Percentiles rank a stretch among this genome's conserved stretches.
Evolutionary conservation across 2,113 vertebrate genomes (phyloP).

Genomic region (Struthidea cinerea): DNA sequence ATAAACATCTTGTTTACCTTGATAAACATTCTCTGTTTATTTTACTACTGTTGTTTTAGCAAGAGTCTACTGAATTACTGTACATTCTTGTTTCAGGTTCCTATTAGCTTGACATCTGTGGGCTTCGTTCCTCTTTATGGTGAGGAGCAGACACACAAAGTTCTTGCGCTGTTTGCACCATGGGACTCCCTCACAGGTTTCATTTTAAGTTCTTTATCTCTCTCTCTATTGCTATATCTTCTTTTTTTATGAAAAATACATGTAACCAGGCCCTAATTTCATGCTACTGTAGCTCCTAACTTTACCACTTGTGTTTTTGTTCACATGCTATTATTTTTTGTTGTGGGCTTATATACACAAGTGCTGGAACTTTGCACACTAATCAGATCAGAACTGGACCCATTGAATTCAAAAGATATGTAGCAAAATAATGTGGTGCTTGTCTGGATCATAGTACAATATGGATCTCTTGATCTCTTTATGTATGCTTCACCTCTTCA

Average conservation of each 20-base stretch:
- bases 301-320: neutral
- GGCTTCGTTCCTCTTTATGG: constrained; percentile 85
- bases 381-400: neutral
- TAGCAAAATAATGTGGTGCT: neutral
- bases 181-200: constrained; percentile 77
- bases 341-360: neutral
- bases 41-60: neutral
- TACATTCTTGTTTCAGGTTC: constrained; percentile 72
- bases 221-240: neutral
- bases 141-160: constrained; percentile 71
- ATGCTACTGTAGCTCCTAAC: neutral
- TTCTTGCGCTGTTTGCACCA: constrained; percentile 87
- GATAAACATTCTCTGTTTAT: neutral
- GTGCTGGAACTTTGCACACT: neutral
- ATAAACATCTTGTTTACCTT: neutral
- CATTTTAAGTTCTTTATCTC: neutral
- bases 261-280: neutral
- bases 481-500: neutral
- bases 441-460: neutral
- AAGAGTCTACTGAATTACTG: neutral
- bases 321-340: neutral
- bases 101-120: constrained; percentile 77
- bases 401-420: neutral
- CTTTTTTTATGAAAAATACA: neutral
- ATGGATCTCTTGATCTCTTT: neutral